Conservation (phyloP, 2,797 vertebrate species). For the Oreonectes daqikongensis region DNA sequence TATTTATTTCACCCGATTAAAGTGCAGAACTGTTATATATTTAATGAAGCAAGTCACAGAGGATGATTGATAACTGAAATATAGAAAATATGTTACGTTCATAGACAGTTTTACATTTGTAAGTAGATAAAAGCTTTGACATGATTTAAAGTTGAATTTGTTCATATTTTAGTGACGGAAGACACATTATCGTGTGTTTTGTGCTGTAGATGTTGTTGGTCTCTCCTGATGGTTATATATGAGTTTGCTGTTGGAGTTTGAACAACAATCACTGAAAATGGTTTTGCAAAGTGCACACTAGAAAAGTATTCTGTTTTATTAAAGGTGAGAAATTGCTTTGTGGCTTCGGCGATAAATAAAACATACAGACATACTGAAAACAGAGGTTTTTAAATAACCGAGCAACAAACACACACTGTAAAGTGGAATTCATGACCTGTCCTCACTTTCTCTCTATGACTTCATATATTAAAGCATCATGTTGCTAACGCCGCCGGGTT, state of each 20-base stretch:
- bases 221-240: background rate
- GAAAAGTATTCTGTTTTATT: constrained; percentile 64
- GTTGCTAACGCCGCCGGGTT: too few relatives aligned
- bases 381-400: constrained; percentile 61
- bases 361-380: constrained; percentile 54
- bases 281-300: background rate
- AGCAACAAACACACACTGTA: constrained; percentile 34
- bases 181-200: too few relatives aligned
- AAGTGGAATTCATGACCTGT: constrained; percentile 31
- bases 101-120: too few relatives aligned
- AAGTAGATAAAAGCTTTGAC: too few relatives aligned
- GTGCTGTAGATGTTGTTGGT: background rate
- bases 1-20: constrained; percentile 14
- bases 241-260: background rate
- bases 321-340: constrained; percentile 66
- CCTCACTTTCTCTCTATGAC: constrained; percentile 36
- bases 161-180: too few relatives aligned
- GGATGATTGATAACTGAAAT: too few relatives aligned
- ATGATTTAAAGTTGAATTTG: too few relatives aligned
- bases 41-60: background rate
- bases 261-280: background rate
- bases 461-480: constrained; percentile 66
- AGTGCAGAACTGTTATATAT: constrained; percentile 12
- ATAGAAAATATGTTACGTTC: too few relatives aligned
- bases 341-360: constrained; percentile 18